Evolutionary conservation across 2,113 vertebrate genomes (phyloP), one percentile per base, ranked within the genome.

Genomic region (Phaethornis superciliosus): DNA sequence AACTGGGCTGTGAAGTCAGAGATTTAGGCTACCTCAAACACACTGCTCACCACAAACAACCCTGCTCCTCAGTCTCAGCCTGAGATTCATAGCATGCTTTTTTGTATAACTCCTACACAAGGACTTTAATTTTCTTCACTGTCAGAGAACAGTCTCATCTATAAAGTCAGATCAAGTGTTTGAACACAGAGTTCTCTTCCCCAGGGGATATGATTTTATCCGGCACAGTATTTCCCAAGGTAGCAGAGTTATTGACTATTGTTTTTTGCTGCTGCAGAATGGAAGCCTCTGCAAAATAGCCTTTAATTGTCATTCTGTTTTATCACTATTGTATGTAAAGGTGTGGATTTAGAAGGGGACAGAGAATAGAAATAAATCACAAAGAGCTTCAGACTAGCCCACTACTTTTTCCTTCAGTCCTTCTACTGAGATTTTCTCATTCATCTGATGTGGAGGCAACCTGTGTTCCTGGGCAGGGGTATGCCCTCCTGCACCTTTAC

Each of bases 101-200:
- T 94, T 74, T 69, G 55, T 60, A 56, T n/a, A 33, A 33, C 20
- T 81, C 30, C 54, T 54, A 65, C 85, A 71, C 22, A 18, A 12
- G 44, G 58, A 85, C 70, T 69, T 67, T 88, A 79, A 88, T 93
- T 93, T 94, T 94, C 69, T 91, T 87, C 49, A 47, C 40, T 6
- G 4, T 16, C 62, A 68, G 58, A 71, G 44, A 94, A 68, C 27
- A 69, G 67, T 67, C 78, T 85, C 40, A 58, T 76, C 78, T 89
- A 49, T 94, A 89, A 93, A 76, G 67, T 40, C 79, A 89, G 78
- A 91, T 81, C 58, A 79, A 87, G 78, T 82, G n/a, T 88, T 72
- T 72, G 58, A 72, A 58, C 72, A 92, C 16, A 60, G 63, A 86
- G 35, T 49, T 95, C 40, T 28, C 3, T 28, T 93, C 54, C 37